A percentile compares a stretch with the other conserved stretches of the same genome.
phyloP scores from a whole-genome alignment of 2,888 invertebrate genomes.

The Eristalis intricaria region DNA sequence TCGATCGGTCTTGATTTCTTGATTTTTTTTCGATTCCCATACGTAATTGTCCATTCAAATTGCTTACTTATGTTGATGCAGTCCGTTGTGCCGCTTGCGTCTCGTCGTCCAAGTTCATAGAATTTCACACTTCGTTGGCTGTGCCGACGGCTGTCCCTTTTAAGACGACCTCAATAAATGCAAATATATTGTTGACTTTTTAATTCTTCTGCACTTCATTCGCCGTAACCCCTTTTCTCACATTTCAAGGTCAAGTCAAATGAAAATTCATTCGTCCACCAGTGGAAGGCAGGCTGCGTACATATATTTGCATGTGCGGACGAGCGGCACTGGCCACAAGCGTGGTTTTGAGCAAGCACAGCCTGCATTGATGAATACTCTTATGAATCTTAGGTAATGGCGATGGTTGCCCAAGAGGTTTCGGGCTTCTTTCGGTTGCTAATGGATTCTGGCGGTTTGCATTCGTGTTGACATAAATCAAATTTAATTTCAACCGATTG shows the following conservation, averaged over 20 bases:
- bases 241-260: constrained; percentile 21
- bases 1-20: neutral
- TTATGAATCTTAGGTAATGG: neutral
- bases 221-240: neutral
- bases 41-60: constrained; percentile 33
- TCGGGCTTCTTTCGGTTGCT: neutral
- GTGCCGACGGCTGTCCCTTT: constrained; percentile 11
- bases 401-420: neutral
- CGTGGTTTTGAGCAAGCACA: neutral
- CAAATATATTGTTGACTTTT: neutral
- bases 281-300: neutral
- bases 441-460: neutral
- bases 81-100: neutral
- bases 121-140: constrained; percentile 12
- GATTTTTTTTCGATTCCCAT: constrained; percentile 8
- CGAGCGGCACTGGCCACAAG: neutral
- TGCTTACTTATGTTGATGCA: constrained; percentile 9
- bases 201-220: neutral
- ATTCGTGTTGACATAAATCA: neutral
- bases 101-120: neutral
- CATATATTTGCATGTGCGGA: neutral
- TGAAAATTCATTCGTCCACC: neutral
- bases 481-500: neutral
- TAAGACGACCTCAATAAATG: constrained; percentile 19
- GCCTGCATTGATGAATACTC: neutral